Evolutionary conservation across 2,888 invertebrate genomes (phyloP).

Genomic region (Adelphocoris suturalis): DNA sequence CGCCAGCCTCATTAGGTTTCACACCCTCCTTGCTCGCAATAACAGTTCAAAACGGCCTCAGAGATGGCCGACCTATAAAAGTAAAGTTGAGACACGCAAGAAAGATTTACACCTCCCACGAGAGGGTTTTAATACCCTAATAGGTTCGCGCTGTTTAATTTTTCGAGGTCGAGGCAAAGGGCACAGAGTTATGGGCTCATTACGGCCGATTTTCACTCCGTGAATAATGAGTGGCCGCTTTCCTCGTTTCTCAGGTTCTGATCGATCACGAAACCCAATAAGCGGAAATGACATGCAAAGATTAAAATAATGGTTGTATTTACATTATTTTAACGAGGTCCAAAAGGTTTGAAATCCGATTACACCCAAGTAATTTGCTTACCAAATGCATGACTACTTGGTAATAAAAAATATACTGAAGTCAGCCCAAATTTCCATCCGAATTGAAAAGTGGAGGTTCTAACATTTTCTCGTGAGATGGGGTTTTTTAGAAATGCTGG

Average conservation of each 20-base stretch:
- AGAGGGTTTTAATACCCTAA: background rate
- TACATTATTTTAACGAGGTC: slow-evolving; percentile 17
- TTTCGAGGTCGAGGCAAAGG: slow-evolving; percentile 20
- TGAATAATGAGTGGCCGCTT: slow-evolving; percentile 16
- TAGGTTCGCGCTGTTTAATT: slow-evolving; percentile 36
- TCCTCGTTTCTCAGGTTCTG: background rate
- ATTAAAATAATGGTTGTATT: background rate
- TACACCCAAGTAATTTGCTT: too few species aligned
- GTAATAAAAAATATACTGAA: too few species aligned
- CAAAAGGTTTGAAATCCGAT: background rate
- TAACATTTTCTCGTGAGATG: too few species aligned
- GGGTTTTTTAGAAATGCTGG: too few species aligned
- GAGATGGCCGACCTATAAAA: slow-evolving; percentile 37
- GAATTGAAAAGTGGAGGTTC: too few species aligned
- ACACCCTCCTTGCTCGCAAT: slow-evolving; percentile 2
- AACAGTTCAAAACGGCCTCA: slow-evolving; percentile 12
- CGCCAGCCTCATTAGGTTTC: slow-evolving; percentile 8
- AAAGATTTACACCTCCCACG: slow-evolving; percentile 28
- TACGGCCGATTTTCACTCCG: slow-evolving; percentile 9
- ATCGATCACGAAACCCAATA: slow-evolving; percentile 21
- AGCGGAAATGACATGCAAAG: slow-evolving; percentile 17
- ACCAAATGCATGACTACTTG: too few species aligned
- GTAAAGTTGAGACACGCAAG: slow-evolving; percentile 13
- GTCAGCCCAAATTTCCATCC: too few species aligned
- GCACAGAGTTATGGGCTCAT: slow-evolving; percentile 32